Evolutionary conservation across 2,888 invertebrate genomes (phyloP), one percentile per base, ranked within the genome.

Genomic region (Aphelenchoides bicaudatus): DNA sequence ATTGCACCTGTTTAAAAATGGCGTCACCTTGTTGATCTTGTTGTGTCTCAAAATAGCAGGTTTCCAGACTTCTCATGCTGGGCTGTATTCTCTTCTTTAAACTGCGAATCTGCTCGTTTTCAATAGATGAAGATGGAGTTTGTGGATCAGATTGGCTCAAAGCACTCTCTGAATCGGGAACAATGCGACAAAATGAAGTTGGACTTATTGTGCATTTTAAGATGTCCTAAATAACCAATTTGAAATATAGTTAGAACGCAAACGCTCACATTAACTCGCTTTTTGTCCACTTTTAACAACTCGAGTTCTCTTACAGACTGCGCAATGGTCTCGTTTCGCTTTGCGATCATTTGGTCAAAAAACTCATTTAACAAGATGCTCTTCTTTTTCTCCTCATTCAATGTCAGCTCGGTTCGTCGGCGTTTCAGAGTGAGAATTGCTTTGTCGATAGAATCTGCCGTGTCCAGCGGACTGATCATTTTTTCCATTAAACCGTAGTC

Each of bases 311-410:
- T 81, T 4, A 82, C 84, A 23, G 90, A 81, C 79, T 87, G 87
- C 49, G 83, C 38, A 29, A 86, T 82, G 64, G 85, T 85, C 65
- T 86, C 85, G 70, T 86, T 85, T 71, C 90, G 88, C 69, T 87
- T 86, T 52, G 86, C 84, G 53, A 87, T 81, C 63, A 91, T 83
- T 77, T 89, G 87, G 59, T 86, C 85, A 21, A 91, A 82, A 80
- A 92, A 91, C 79, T 90, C 89, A 78, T 87, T 85, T 38, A 91
- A 81, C n/a, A 91, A 82, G 27, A 63, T 27, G 16, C 53, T 47
- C 39, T 56, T 58, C 39, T 53, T 28, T 13, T 54, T n/a, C 29
- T 50, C 53, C 27, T 58, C 58, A 21, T 29, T 61, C 49, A 60
- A 10, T 29, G 58, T 56, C 31, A 61, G 21, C 29, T 61, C 63